Evolutionary conservation across 1,140 invertebrate genomes (phyloP), one percentile per base, ranked within the genome.

Genomic region (Rhagoletis zephyria): DNA sequence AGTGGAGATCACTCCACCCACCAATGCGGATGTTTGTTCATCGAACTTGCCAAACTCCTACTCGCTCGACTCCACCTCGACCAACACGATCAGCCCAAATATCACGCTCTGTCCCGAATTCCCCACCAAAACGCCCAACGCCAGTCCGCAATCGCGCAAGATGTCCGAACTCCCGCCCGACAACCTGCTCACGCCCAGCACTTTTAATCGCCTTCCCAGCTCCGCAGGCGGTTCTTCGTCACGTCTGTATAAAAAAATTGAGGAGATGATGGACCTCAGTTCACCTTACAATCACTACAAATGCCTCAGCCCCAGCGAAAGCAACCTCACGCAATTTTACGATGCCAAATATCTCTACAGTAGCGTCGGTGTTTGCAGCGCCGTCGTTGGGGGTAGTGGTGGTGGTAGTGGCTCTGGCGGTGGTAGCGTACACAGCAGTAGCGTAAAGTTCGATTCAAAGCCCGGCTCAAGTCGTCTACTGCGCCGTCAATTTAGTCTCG

Each of bases 221-320:
- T 92, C 92, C 3, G 89, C 91, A 40, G 90, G 90, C 6, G 90
- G 90, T 3, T 92, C 92, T 12, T 92, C 91, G 7, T 92, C 91
- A 0, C 88, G 92, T 0, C 87, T 93, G 3, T 93, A 93, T 85
- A 93, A 93, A 87, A 92, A 92, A 88, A 90, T 93, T 30, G 92
- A 93, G 89, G 92, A 93, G 88, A 92, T 93, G 89, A 95, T 95
- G 88, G 96, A 96, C 90, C 92, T 96, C 10, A 96, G 95, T 88
- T 95, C 95, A 0, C 95, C 95, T 0, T 96, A 96, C 89, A 96
- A 95, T 92, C 95, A 95, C 88, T 95, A 96, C 91, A 94, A 95
- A 89, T 96, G 95, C 91, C 93, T 96, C 45, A 96, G 95, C 89
- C 95, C 95, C n/a, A 96, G 95, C 89, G 95, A 95, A 87, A 93